These are phyloP conservation scores for Patella caerulea DNA, from an alignment of 2,888 invertebrate species.

Conservation along the genomic window DNA sequence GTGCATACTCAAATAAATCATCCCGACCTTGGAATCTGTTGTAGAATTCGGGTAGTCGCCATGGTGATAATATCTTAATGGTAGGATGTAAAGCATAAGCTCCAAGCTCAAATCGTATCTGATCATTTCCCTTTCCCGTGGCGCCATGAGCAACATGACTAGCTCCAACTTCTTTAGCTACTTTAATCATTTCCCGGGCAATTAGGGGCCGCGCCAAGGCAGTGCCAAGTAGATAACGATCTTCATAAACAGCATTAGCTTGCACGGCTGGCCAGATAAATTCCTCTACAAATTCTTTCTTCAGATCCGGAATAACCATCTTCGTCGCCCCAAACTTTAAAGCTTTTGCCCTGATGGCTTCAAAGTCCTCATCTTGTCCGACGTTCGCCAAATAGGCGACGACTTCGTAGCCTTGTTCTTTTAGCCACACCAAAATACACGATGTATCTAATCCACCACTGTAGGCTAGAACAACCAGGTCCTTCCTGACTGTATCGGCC, in stretches of 20 bases:
- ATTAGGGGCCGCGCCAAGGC: conserved; percentile 88
- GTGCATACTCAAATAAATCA: conserved; percentile 84
- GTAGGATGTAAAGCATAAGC: conserved; percentile 84
- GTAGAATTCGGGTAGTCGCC: conserved; percentile 84
- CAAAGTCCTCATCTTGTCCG: conserved; percentile 87
- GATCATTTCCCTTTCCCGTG: conserved; percentile 91
- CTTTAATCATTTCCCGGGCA: conserved; percentile 73
- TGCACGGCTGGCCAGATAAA: conserved; percentile 85
- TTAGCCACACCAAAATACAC: conserved; percentile 86
- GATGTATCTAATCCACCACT: conserved; percentile 90
- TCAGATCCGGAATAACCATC: conserved; percentile 83
- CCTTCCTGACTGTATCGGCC: conserved; percentile 14
- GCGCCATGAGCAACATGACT: conserved; percentile 86
- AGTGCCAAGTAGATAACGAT: conserved; percentile 83
- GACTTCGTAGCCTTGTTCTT: conserved; percentile 81
- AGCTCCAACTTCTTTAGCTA: conserved; percentile 74
- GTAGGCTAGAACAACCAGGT: conserved; percentile 82
- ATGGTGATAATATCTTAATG: conserved; percentile 86
- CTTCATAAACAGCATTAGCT: conserved; percentile 73
- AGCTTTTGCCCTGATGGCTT: conserved; percentile 81
- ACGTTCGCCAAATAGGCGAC: conserved; percentile 87
- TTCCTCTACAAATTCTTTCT: conserved; percentile 80
- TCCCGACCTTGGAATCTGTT: conserved; percentile 83
- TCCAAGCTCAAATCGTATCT: conserved; percentile 87
- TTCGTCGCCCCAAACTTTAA: conserved; percentile 82